Evolutionary conservation across 2,888 invertebrate species (phyloP).

Genomic region (Lasioglossum calceatum): DNA sequence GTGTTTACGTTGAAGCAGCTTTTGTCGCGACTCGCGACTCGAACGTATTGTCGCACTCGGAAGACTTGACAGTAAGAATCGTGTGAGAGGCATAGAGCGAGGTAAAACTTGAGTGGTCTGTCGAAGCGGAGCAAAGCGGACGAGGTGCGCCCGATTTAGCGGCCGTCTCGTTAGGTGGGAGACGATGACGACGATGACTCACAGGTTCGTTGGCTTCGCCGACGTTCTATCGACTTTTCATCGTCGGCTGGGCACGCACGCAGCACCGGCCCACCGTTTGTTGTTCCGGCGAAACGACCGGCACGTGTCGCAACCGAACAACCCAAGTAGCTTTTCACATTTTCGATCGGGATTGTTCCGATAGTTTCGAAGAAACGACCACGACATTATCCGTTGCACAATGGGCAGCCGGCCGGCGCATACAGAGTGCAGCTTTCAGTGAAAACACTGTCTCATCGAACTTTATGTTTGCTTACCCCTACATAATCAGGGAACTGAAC

Average conservation of each 20-base stretch:
- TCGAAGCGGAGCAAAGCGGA: background rate
- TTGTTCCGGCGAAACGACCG: conserved; percentile 48
- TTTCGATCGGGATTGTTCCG: background rate
- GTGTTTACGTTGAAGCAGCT: background rate
- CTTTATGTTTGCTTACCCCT: background rate
- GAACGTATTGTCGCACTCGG: background rate
- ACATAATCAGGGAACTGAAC: background rate
- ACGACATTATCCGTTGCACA: background rate
- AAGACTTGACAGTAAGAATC: background rate
- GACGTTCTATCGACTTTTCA: conserved; percentile 74
- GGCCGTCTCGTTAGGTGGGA: conserved; percentile 27
- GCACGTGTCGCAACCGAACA: background rate
- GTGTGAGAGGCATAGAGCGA: background rate
- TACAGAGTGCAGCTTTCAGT: background rate
- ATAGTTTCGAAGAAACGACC: background rate
- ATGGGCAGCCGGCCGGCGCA: background rate
- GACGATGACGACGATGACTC: conserved; percentile 58
- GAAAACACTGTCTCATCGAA: background rate
- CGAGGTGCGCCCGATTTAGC: conserved; percentile 46
- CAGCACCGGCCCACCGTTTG: conserved; percentile 51
- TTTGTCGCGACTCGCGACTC: background rate
- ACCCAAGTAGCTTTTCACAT: background rate
- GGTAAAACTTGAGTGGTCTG: background rate
- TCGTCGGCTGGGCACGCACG: conserved; percentile 58
- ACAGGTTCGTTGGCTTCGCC: conserved; percentile 66